These are phyloP conservation scores for Condylura cristata DNA, from an alignment of 2,113 vertebrate species.

Conservation along the genomic window DNA sequence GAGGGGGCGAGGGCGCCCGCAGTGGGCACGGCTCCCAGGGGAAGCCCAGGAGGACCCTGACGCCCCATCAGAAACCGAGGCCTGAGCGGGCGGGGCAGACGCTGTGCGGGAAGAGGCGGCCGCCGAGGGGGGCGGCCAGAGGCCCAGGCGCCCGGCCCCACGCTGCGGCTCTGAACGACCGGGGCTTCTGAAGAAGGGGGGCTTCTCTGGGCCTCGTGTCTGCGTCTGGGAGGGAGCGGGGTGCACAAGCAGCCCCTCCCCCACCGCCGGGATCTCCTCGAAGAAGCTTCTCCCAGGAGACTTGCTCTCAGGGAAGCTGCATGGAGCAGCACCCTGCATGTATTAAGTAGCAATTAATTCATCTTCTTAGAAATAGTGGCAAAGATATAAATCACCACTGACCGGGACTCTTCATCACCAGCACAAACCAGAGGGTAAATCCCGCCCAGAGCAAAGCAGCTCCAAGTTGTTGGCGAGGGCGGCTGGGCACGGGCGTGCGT, in stretches of 20 bases:
- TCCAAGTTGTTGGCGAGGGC: background rate
- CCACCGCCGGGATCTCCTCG: background rate
- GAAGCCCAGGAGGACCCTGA: background rate
- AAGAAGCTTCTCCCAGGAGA: background rate
- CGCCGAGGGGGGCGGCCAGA: no score
- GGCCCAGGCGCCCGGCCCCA: background rate
- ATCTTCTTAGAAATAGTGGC: constrained; percentile 17
- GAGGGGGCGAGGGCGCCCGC: fast-evolving
- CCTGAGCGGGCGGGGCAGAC: background rate
- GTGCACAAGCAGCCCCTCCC: background rate
- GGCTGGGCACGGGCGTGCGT: background rate
- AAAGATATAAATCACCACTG: constrained; percentile 41
- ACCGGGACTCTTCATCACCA: background rate
- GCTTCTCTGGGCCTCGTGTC: background rate
- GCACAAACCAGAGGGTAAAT: background rate
- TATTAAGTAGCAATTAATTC: constrained; percentile 59
- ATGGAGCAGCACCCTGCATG: background rate
- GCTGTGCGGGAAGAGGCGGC: no score
- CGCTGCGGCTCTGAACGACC: background rate
- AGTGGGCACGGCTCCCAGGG: background rate
- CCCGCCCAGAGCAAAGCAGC: constrained; percentile 3
- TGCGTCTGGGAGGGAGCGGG: background rate
- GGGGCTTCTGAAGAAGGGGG: background rate
- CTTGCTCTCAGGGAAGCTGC: background rate
- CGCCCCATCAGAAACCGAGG: background rate